These are phyloP conservation scores for Onthophagus sagittarius DNA, from an alignment of 2,888 invertebrate species.

Conservation along the genomic window DNA sequence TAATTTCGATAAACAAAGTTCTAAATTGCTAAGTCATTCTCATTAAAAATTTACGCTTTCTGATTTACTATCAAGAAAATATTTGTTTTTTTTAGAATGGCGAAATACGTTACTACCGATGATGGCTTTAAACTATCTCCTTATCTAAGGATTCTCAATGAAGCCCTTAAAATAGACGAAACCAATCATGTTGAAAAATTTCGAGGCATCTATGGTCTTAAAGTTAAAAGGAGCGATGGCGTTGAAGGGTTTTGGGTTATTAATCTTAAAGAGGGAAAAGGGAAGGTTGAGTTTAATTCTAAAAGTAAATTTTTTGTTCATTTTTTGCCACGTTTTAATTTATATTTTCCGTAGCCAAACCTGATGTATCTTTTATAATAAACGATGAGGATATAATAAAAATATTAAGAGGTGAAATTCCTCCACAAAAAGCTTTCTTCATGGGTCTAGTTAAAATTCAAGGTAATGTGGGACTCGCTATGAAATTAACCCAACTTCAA, in stretches of 20 bases:
- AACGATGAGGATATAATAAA: conserved; percentile 86
- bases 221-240: conserved; percentile 77
- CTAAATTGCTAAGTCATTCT: neutral
- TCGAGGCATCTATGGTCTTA: conserved; percentile 86
- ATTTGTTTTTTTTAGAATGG: neutral
- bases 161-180: conserved; percentile 75
- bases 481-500: conserved; percentile 87
- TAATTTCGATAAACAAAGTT: neutral
- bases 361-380: conserved; percentile 86
- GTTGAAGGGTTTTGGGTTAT: conserved; percentile 87
- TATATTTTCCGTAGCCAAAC: conserved; percentile 59
- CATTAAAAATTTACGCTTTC: neutral
- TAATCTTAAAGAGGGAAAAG: conserved; percentile 85
- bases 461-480: conserved; percentile 94
- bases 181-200: conserved; percentile 81
- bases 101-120: conserved; percentile 45
- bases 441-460: conserved; percentile 97
- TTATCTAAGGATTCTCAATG: conserved; percentile 76
- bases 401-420: conserved; percentile 84
- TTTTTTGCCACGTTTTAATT: neutral
- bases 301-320: conserved; percentile 45
- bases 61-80: neutral
- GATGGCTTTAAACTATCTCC: conserved; percentile 75
- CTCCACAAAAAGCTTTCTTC: conserved; percentile 94
- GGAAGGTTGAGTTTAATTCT: conserved; percentile 76